Conservation (phyloP, 1,140 invertebrate genomes). For the Drosophila busckii region DNA sequence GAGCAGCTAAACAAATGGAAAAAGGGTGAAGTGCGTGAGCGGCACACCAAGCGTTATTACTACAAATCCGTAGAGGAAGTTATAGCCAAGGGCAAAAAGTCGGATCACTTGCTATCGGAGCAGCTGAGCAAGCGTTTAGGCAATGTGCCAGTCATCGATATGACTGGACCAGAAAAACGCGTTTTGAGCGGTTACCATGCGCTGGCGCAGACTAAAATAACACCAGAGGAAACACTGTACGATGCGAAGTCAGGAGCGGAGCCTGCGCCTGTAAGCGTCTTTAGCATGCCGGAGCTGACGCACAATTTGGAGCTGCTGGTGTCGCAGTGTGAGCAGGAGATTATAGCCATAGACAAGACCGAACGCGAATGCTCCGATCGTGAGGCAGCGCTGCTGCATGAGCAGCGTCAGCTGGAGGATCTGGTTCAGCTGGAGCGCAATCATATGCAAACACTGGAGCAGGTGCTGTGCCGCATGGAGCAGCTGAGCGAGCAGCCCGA, state of each 20-base stretch:
- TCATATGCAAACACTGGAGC: slow-evolving; percentile 86
- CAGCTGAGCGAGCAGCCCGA: slow-evolving; percentile 82
- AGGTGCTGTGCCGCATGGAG: slow-evolving; percentile 86
- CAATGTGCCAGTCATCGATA: slow-evolving; percentile 98
- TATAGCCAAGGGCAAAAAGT: slow-evolving; percentile 89
- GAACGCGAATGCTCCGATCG: slow-evolving; percentile 88
- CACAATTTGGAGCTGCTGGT: slow-evolving; percentile 96
- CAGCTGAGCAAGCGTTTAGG: slow-evolving; percentile 81
- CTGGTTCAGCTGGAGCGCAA: slow-evolving; percentile 87
- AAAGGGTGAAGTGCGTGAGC: slow-evolving; percentile 80
- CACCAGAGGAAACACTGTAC: slow-evolving; percentile 81
- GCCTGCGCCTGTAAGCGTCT: slow-evolving; percentile 79
- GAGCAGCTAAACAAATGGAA: slow-evolving; percentile 82
- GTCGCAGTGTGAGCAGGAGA: slow-evolving; percentile 96
- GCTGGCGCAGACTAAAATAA: slow-evolving; percentile 83
- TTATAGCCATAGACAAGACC: slow-evolving; percentile 92
- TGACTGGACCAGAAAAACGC: slow-evolving; percentile 96
- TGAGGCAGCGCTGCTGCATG: slow-evolving; percentile 88
- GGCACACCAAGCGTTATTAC: slow-evolving; percentile 91
- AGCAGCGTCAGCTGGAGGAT: slow-evolving; percentile 86
- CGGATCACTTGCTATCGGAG: slow-evolving; percentile 59
- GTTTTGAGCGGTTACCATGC: slow-evolving; percentile 97
- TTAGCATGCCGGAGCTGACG: slow-evolving; percentile 91
- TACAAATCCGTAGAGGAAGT: slow-evolving; percentile 97
- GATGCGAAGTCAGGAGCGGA: slow-evolving; percentile 80